phyloP scores from a whole-genome alignment of 2,888 invertebrate genomes.

The Hedychridium roseum region DNA sequence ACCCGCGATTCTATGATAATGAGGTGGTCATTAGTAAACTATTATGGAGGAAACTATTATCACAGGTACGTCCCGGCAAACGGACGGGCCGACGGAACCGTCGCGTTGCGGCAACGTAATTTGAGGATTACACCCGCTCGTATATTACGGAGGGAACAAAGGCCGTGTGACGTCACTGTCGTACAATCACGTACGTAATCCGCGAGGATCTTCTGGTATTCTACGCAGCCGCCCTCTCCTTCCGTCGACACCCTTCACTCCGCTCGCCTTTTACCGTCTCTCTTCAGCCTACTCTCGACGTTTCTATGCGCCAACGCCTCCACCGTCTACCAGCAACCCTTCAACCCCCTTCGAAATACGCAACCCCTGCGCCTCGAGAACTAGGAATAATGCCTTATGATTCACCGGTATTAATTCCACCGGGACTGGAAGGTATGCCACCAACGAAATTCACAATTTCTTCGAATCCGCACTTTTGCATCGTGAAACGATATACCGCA shows the following conservation, averaged over 20 bases:
- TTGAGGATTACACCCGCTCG: constrained; percentile 53
- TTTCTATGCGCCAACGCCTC: constrained; percentile 1
- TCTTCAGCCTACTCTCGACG: background rate
- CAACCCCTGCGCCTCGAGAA: constrained; percentile 23
- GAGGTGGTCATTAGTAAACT: constrained; percentile 44
- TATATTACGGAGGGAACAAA: constrained; percentile 54
- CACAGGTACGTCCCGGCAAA: constrained; percentile 27
- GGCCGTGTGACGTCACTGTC: constrained; percentile 39
- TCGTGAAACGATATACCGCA: no score
- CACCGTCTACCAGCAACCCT: constrained; percentile 18
- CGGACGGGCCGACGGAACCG: constrained; percentile 38
- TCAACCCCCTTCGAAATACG: no score
- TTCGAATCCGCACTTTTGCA: no score
- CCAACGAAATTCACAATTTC: no score
- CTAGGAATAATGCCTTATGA: constrained; percentile 35
- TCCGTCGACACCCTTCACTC: constrained; percentile 4
- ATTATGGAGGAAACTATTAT: constrained; percentile 51
- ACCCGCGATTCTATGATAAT: constrained; percentile 26
- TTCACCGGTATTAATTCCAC: constrained; percentile 39
- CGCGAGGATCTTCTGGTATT: constrained; percentile 48
- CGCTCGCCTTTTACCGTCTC: background rate
- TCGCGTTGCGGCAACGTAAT: constrained; percentile 49
- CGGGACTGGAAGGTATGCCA: constrained; percentile 34
- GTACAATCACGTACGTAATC: constrained; percentile 53
- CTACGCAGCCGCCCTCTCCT: constrained; percentile 13